Evolutionary conservation across 2,888 invertebrate genomes (phyloP), one percentile per base, ranked within the genome.

Genomic region (Pollenia amentaria): DNA sequence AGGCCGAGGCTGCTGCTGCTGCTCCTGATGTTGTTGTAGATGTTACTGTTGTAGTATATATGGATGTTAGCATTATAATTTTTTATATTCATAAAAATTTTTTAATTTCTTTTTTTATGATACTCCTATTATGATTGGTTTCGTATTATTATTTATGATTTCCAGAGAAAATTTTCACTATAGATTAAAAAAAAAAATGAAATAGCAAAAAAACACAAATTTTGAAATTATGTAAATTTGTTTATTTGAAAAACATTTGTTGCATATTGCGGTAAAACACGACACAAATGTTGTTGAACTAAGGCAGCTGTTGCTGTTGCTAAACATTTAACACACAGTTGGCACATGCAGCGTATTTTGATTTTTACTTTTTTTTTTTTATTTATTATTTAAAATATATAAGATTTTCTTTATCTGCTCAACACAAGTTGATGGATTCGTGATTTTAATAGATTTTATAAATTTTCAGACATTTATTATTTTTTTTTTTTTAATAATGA

Each of bases 251-350:
- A 77, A 87, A 69, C n/a, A 62, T 81, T 76, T 82, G 77, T 44
- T 60, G 77, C 72, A 87, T 77, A 87, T 81, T 77, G 87, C 46
- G 55, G 72, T 73, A 16, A 64, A 75, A 85, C 88, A 87, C 87
- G 87, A 70, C 80, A 86, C 65, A 84, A 86, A 88, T 87, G 88
- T 88, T 89, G 88, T 89, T 89, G 89, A 88, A 89, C 88, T 87
- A 48, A 69, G 69, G 75, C 75, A 76, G 84, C 82, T 78, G 77
- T 73, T 65, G n/a, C 62, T 75, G 55, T 64, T 82, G 60, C 69
- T 82, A 64, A 53, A 65, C 29, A 29, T 29, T 65, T 69, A 44
- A 65, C 77, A 51, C 53, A 60, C 81, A 60, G 76, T 85, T 82
- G 80, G 80, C 67, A 64, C 55, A 77, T 77, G 57, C 29, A 76